A percentile compares a stretch with the other conserved stretches of the same genome.
phyloP scores from a whole-genome alignment of 2,113 vertebrate genomes.

The Xiphophorus couchianus region DNA sequence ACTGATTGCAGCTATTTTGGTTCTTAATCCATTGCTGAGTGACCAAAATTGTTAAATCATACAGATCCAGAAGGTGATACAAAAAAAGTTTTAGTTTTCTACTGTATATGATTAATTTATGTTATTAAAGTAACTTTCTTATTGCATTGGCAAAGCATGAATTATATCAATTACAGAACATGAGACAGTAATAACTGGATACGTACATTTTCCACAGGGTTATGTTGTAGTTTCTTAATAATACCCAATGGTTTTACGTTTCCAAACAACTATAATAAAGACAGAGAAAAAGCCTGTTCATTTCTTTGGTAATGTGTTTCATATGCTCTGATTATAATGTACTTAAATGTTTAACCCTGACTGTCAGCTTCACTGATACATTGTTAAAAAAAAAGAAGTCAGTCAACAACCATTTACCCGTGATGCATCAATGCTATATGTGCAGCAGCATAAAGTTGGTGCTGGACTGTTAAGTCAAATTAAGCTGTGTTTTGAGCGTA shows the following conservation, averaged over 20 bases:
- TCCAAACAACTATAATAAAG: too few relatives aligned
- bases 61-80: neutral
- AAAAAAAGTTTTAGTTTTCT: too few relatives aligned
- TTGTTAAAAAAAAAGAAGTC: slow-evolving; percentile 12
- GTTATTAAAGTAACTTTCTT: too few relatives aligned
- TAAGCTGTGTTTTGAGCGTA: slow-evolving; percentile 42
- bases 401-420: slow-evolving; percentile 56
- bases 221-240: too few relatives aligned
- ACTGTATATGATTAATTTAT: too few relatives aligned
- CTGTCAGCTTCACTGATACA: slow-evolving; percentile 7
- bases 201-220: too few relatives aligned
- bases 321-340: neutral
- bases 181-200: too few relatives aligned
- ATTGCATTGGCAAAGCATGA: too few relatives aligned
- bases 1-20: neutral
- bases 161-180: too few relatives aligned
- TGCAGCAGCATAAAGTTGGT: slow-evolving; percentile 32
- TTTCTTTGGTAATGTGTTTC: too few relatives aligned
- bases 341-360: neutral
- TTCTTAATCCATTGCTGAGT: neutral
- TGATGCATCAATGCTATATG: slow-evolving; percentile 36
- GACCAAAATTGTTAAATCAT: neutral
- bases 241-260: too few relatives aligned
- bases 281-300: too few relatives aligned
- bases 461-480: slow-evolving; percentile 64